Conservation (phyloP, 23 tunicate genomes). For the Halocynthia aurantium region DNA sequence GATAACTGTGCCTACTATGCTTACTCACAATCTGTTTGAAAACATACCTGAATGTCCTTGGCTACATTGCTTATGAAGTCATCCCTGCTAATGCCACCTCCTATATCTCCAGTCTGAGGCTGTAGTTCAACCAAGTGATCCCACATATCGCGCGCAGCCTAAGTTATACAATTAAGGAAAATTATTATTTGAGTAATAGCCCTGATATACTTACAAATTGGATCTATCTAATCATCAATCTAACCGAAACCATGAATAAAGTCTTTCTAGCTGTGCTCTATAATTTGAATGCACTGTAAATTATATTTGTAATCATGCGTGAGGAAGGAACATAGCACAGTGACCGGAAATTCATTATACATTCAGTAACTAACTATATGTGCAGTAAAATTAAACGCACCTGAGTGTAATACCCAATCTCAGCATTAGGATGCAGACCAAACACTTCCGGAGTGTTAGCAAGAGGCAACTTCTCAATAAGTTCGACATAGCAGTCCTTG, state of each 20-base stretch:
- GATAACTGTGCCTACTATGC: too few species aligned
- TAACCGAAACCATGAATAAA: too few species aligned
- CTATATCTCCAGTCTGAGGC: conserved; percentile 96
- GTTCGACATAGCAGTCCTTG: conserved; percentile 87
- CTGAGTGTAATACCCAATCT: conserved; percentile 98
- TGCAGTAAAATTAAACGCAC: conserved; percentile 13
- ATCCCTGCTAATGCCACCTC: conserved; percentile 95
- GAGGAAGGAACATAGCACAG: too few species aligned
- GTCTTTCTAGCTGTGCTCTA: too few species aligned
- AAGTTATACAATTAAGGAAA: neutral
- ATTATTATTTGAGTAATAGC: too few species aligned
- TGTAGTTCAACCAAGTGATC: conserved; percentile 95
- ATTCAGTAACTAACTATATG: too few species aligned
- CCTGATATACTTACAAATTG: too few species aligned
- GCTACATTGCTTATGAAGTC: conserved; percentile 93
- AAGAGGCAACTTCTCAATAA: conserved; percentile 80
- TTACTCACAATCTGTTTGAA: too few species aligned
- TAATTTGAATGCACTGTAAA: too few species aligned
- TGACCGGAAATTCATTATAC: too few species aligned
- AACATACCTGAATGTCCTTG: conserved; percentile 82
- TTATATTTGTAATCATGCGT: too few species aligned
- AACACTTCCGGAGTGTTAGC: conserved; percentile 98
- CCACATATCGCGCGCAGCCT: conserved; percentile 99
- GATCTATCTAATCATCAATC: too few species aligned
- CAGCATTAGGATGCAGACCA: conserved; percentile 99